phyloP scores from a whole-genome alignment of 2,113 vertebrate genomes.

The Silurus asotus region DNA sequence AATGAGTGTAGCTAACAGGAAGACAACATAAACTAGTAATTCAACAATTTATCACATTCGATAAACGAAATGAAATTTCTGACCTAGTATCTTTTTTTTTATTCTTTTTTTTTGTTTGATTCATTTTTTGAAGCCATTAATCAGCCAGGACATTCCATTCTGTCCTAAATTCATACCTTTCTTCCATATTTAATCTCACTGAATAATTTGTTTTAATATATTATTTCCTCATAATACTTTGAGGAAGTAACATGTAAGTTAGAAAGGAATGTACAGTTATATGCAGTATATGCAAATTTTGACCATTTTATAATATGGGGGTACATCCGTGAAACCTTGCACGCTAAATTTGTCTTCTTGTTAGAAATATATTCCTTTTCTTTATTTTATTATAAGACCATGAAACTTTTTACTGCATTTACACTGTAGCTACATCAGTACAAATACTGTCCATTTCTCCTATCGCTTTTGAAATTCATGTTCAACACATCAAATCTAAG shows the following conservation, averaged over 20 bases:
- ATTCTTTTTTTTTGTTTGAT: neutral
- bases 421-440: neutral
- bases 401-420: neutral
- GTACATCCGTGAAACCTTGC: neutral
- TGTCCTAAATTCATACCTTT: neutral
- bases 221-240: neutral
- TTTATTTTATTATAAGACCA: neutral
- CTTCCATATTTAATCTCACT: neutral
- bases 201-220: neutral
- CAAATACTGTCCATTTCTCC: neutral
- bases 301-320: neutral
- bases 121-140: neutral
- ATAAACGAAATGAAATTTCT: neutral
- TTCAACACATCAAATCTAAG: neutral
- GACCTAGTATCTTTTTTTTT: neutral
- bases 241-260: neutral
- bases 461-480: neutral
- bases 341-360: neutral
- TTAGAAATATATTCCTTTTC: neutral
- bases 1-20: neutral
- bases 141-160: neutral
- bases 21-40: neutral
- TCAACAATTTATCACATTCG: neutral
- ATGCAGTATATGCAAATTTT: neutral
- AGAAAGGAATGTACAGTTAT: neutral